A percentile compares a stretch with the other conserved stretches of the same genome.
These are phyloP conservation scores for Myxocyprinus asiaticus DNA, from an alignment of 2,113 vertebrate genomes.

Conservation along the genomic window DNA sequence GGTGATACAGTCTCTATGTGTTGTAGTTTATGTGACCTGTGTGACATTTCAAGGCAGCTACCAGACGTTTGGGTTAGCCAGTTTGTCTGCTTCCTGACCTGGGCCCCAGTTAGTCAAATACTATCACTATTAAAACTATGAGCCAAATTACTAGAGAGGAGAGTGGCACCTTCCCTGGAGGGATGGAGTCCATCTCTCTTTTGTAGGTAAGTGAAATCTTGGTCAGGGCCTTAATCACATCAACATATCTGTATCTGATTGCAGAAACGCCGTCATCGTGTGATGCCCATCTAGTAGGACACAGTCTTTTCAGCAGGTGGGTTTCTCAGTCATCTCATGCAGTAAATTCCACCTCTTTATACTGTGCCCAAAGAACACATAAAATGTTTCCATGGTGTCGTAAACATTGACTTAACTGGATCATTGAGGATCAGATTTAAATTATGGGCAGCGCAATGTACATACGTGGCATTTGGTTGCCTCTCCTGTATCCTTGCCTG, in stretches of 20 bases:
- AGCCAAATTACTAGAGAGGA: too few species aligned
- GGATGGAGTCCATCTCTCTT: too few species aligned
- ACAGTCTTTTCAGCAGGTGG: not conserved
- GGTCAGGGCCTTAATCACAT: not conserved
- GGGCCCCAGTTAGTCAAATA: too few species aligned
- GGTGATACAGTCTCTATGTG: too few species aligned
- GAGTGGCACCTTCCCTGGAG: too few species aligned
- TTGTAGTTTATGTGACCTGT: too few species aligned
- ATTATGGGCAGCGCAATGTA: not conserved
- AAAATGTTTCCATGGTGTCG: not conserved
- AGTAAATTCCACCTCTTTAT: not conserved
- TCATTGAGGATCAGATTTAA: constrained; percentile 2
- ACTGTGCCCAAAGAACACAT: not conserved
- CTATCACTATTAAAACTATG: too few species aligned
- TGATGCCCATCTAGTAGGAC: not conserved
- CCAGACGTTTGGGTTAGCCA: too few species aligned
- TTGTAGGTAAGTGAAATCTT: not conserved
- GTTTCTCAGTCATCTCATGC: not conserved
- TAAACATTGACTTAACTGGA: not conserved
- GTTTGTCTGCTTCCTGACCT: too few species aligned
- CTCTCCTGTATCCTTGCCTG: not conserved
- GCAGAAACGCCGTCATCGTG: not conserved
- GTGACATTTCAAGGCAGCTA: too few species aligned
- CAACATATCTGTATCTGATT: constrained; percentile 3
- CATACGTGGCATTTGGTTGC: not conserved